phyloP scores from a whole-genome alignment of 2,888 invertebrate genomes.

The Rutpela maculata region DNA sequence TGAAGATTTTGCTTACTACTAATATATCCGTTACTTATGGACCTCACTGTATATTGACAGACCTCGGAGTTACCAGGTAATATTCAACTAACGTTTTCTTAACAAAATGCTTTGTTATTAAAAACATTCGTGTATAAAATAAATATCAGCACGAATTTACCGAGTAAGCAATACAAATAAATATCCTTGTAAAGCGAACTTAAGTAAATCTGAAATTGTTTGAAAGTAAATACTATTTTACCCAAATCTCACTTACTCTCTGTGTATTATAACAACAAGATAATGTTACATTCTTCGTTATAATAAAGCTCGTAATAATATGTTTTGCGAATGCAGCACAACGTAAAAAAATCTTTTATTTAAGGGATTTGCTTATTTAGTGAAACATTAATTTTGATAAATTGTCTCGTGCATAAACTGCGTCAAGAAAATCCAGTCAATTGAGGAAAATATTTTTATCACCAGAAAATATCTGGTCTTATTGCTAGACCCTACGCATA shows the following conservation, averaged over 20 bases:
- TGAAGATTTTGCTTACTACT: no score
- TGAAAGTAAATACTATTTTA: constrained; percentile 6
- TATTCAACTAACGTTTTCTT: neutral
- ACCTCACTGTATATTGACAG: no score
- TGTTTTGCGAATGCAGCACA: neutral
- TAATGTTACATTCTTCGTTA: neutral
- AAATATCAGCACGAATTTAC: neutral
- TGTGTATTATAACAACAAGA: constrained; percentile 5
- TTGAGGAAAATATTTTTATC: no score
- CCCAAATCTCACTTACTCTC: constrained; percentile 7
- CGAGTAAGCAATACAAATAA: neutral
- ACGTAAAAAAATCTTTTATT: neutral
- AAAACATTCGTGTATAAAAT: neutral
- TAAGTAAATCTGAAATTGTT: neutral
- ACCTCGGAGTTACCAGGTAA: no score
- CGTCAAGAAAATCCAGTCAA: no score
- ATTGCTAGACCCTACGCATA: no score
- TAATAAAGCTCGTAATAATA: neutral
- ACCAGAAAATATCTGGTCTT: no score
- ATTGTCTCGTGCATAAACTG: no score
- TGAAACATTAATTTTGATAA: no score
- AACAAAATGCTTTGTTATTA: neutral
- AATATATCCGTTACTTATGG: no score
- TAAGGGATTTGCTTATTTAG: no score
- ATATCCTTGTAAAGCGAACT: neutral